Base-by-base conservation (phyloP, 1,140 invertebrate species). In the Saxidomus purpurata region DNA sequence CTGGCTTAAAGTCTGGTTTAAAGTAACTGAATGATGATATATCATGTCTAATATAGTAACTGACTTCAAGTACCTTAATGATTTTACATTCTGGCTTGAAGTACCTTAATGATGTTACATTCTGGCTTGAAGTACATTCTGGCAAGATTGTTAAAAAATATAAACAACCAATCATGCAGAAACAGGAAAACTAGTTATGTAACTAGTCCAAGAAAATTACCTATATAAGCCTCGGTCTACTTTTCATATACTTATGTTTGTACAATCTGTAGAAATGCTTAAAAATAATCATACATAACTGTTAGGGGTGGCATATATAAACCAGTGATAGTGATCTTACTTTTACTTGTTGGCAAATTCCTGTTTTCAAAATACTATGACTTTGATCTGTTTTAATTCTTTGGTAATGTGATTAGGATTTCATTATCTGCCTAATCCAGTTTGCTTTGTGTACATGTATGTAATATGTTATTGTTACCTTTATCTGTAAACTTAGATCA, bases 341-440 rank as follows among this genome's bases (percentile, higher is more conserved):
- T 55, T 82, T 82, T 36, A 63, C 52, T 61, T 59, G 25, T 0
- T 13, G 28, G 13, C 59, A 63, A 38, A 61, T 52, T 31, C 25
- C 28, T 63, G 59, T 82, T 31, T 31, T 82, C 22, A 4, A 43
- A 49, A 28, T 28, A 49, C 4, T 22, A 67, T 8, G 63, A 84
- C 67, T 38, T 1, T 15, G 3, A 84, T 71, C 82, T 84, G 52
- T 74, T 85, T 74, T 74, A 85, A 85, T 36, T 71, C 47, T 22
- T 15, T 55, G 22, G 55, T 85, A 85, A 85, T 74, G 49, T 22
- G 83, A 85, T 85, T 85, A 85, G 28, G 34, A 49, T 28, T 49
- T 85, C 38, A 55, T 71, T 52, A 74, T 85, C 67, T 55, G 0
- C 25, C 19, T 74, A 55, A 74, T 85, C 67, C 63, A 74, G 40